Evolutionary conservation across 37 sponge, comb jelly and placozoan species (phyloP).

Genomic region (Cladorhizidae sp.): DNA sequence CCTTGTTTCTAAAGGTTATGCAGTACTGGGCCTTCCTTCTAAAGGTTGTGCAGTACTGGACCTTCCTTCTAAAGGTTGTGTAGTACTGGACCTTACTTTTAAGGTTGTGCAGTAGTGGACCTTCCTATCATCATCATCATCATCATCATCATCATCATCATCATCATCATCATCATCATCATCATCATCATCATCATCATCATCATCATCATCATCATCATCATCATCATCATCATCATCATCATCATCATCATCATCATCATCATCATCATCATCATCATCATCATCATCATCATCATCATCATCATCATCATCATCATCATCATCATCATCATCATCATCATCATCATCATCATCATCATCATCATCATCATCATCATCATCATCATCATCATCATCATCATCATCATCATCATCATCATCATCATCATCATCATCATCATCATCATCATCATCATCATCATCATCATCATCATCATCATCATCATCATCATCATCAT

Average conservation of each 20-base stretch:
- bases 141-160: no score
- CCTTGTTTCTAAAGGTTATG: no score
- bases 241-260: not conserved
- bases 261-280: not conserved
- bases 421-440: not conserved
- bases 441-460: constrained; percentile 4
- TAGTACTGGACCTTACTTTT: no score
- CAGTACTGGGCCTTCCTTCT: no score
- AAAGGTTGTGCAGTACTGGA: no score
- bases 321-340: not conserved
- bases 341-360: not conserved
- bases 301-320: constrained; percentile 2
- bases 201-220: not conserved
- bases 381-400: not conserved
- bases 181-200: not conserved
- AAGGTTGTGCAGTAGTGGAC: no score
- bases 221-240: not conserved
- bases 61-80: no score
- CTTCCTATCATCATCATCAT: no score
- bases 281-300: constrained; percentile 4
- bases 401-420: not conserved
- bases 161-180: constrained; percentile 2
- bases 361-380: not conserved
- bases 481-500: not conserved
- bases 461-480: constrained; percentile 2